Conservation (phyloP, 2,888 invertebrate species). For the Netelia inedita region DNA sequence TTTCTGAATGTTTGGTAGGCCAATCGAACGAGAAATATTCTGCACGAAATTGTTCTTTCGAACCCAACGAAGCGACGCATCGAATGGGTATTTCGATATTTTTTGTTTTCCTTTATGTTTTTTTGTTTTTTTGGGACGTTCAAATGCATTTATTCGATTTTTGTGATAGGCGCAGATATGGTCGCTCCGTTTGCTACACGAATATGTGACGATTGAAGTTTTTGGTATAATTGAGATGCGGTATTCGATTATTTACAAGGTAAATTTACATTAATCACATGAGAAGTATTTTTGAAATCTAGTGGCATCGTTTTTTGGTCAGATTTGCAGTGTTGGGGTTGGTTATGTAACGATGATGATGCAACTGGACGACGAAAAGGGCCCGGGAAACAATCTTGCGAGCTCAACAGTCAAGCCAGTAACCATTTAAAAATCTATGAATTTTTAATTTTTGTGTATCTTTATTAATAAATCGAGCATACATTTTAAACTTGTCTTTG, state of each 20-base stretch:
- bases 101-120: background rate
- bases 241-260: conserved; percentile 48
- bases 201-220: conserved; percentile 54
- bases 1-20: conserved; percentile 25
- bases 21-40: conserved; percentile 56
- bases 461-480: too few relatives aligned
- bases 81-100: conserved; percentile 40
- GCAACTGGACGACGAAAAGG: conserved; percentile 52
- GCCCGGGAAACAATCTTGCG: too few relatives aligned
- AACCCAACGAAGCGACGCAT: conserved; percentile 17
- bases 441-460: too few relatives aligned
- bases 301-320: background rate
- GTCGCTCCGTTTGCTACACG: conserved; percentile 60
- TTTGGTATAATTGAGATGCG: conserved; percentile 60
- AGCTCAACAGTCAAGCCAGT: background rate
- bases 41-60: conserved; percentile 53
- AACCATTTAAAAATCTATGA: background rate
- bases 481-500: too few relatives aligned
- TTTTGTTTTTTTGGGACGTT: background rate
- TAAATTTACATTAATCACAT: background rate
- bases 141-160: background rate
- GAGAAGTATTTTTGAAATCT: background rate
- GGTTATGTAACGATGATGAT: conserved; percentile 67
- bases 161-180: conserved; percentile 46
- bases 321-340: background rate